Evolutionary conservation across 2,888 invertebrate genomes (phyloP), one percentile per base, ranked within the genome.

Genomic region (Polydrusus tereticollis): DNA sequence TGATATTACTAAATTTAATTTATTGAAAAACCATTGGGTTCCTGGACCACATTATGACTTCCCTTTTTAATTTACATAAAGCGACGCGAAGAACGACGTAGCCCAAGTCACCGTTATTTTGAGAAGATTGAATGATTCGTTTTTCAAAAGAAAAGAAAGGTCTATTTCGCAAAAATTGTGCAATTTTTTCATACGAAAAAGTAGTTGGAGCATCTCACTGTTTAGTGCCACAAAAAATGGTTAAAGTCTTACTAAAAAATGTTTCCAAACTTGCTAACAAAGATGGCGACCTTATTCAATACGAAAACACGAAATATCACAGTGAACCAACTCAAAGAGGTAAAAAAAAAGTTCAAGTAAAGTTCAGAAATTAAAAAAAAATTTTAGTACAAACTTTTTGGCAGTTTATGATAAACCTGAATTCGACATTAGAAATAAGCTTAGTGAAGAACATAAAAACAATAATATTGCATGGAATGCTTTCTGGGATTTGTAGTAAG

Each of bases 401-500:
- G 20, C 21, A 10, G 21, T 23, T 2, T 66, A 60, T 29, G 23
- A 66, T 16, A 66, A 71, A 5, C 60, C 52, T 26, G 47, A 64
- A 16, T 29, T 52, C 12, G 60, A 66, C 16, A 18, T 71, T 0
- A 66, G 50, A 41, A 71, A 71, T 50, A 21, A 20, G 26, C 10
- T 71, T 5, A 7, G 12, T 14, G 20, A 26, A 41, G 18, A 66
- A 36, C 50, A 66, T 64, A 12, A 64, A 52, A 36, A 64, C 52
- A 10, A n/a, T 64, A 6, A 52, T 64, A 8, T 64, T 64, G 14
- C 45, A 41, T 8, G 64, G 70, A 64, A 38, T 41, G 45, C 43
- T 69, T 63, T 62, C 16, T 63, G 45, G 38, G 55, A n/a, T 69
- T 69, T 63, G 43, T 63, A 14, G 69, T n/a, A n/a, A n/a, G n/a